Conservation (phyloP, 1,140 invertebrate species). For the Conus betulinus region DNA sequence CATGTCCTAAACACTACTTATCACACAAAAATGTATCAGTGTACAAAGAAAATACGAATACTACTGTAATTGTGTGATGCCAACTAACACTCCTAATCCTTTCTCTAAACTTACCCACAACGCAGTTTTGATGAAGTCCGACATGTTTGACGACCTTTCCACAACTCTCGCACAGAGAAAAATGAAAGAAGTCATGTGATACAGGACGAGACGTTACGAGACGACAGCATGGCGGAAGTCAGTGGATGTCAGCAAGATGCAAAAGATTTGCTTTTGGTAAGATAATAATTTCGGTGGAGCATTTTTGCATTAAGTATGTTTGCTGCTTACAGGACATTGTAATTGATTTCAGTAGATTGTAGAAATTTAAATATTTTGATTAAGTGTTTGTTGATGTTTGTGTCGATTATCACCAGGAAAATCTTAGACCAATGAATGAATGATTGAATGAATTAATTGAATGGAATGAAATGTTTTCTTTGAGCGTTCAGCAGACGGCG, state of each 20-base stretch:
- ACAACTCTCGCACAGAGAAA: background rate
- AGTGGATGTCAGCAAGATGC: slow-evolving; percentile 8
- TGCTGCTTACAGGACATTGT: background rate
- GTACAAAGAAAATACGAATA: background rate
- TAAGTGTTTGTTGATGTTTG: background rate
- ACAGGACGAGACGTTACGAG: slow-evolving; percentile 39
- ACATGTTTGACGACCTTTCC: slow-evolving; percentile 31
- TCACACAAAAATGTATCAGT: background rate
- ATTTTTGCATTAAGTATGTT: background rate
- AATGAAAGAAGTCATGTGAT: slow-evolving; percentile 38
- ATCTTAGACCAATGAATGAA: background rate
- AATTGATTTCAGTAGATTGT: too few species aligned
- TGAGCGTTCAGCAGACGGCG: too few species aligned
- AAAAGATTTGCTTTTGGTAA: slow-evolving; percentile 18
- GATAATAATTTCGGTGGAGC: background rate
- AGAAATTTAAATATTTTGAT: background rate
- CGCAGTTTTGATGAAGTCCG: slow-evolving; percentile 26
- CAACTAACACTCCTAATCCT: background rate
- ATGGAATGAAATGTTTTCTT: too few species aligned
- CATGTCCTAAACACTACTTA: background rate
- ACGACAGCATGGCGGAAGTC: slow-evolving; percentile 50
- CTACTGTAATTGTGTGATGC: background rate
- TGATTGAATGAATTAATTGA: too few species aligned
- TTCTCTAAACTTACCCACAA: slow-evolving; percentile 36
- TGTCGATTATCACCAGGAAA: background rate